Conservation (phyloP, 2,113 vertebrate genomes). For the Cinclus mexicanus region DNA sequence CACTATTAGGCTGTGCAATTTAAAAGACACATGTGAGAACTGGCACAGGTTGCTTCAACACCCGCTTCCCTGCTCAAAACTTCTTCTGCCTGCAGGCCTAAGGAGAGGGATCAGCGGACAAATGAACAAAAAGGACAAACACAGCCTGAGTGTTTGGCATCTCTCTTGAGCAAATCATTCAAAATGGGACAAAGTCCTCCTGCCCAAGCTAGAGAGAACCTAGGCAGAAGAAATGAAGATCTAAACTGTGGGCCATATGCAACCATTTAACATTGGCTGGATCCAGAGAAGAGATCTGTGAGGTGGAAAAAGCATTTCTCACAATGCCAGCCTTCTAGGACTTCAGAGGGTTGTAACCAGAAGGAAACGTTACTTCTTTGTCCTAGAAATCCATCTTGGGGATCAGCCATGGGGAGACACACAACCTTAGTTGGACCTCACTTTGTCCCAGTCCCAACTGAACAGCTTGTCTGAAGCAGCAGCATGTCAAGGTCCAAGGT, state of each 20-base stretch:
- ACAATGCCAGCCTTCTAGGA: background rate
- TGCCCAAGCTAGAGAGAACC: background rate
- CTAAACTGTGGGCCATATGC: too few species aligned
- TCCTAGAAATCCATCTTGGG: background rate
- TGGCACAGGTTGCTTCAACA: background rate
- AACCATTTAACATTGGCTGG: too few species aligned
- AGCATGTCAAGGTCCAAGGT: background rate
- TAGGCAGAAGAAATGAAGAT: background rate
- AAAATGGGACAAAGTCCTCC: background rate
- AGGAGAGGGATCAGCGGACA: too few species aligned
- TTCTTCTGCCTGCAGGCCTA: background rate
- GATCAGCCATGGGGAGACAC: background rate
- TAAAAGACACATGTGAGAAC: background rate
- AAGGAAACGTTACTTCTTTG: too few species aligned
- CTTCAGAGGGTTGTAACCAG: background rate
- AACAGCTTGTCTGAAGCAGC: background rate
- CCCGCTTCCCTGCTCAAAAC: background rate
- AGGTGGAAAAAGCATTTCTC: background rate
- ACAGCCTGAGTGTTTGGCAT: background rate
- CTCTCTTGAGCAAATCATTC: background rate
- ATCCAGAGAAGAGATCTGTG: background rate
- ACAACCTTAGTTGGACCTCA: background rate
- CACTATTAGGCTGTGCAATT: background rate
- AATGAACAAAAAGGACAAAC: background rate
- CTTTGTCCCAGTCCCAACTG: background rate